These are phyloP conservation scores for Rhipidura dahli DNA, from an alignment of 2,113 vertebrate genomes.

Conservation along the genomic window DNA sequence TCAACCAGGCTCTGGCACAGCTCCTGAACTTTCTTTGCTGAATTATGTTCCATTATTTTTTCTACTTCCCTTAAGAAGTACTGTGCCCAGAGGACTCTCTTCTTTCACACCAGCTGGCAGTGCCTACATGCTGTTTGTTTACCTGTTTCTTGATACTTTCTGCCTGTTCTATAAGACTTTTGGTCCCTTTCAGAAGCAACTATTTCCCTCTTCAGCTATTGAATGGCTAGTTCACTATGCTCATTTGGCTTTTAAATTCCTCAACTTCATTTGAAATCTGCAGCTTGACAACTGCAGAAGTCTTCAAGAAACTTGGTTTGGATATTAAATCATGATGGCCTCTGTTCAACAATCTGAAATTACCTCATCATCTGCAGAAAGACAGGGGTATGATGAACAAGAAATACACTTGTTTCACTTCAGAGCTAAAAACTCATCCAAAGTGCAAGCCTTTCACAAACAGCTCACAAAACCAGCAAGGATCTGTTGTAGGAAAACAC, in stretches of 20 bases:
- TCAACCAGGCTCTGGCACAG: slow-evolving; percentile 29
- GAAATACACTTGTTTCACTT: not conserved
- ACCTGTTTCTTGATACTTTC: not conserved
- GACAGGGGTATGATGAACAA: not conserved
- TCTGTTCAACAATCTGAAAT: not conserved
- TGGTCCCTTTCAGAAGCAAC: not conserved
- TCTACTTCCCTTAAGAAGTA: not conserved
- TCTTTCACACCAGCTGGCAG: not conserved
- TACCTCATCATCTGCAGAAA: not conserved
- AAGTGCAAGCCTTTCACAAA: not conserved
- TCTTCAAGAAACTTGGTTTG: not conserved
- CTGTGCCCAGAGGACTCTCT: not conserved
- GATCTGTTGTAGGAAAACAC: not conserved
- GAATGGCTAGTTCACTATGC: not conserved
- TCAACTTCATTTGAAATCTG: not conserved
- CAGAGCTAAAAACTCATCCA: not conserved
- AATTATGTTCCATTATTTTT: not conserved
- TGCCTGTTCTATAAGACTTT: not conserved
- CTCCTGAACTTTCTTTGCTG: slow-evolving; percentile 13
- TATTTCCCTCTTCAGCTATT: not conserved
- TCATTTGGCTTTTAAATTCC: not conserved
- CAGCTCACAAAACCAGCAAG: not conserved
- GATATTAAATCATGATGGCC: not conserved
- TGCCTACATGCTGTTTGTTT: not conserved
- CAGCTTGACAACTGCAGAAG: not conserved